Evolutionary conservation across 2,888 invertebrate genomes (phyloP), one percentile per base, ranked within the genome.

Genomic region (Dynastes maya): DNA sequence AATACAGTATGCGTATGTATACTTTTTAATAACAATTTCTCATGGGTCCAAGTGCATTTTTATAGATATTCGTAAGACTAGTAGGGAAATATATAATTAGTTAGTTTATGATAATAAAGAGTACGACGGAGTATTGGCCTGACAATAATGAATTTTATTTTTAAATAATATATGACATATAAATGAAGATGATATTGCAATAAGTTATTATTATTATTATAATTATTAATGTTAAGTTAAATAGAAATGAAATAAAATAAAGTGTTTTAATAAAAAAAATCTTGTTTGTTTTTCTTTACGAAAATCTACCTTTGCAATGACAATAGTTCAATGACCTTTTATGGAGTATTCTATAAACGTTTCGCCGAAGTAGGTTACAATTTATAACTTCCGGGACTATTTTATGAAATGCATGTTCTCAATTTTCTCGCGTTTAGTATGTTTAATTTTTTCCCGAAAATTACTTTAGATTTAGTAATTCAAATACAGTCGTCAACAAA

Each of bases 31-130:
- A 45, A 45, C 45, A 3, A 67, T 67, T 49, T 49, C 49, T 9
- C 11, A 72, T 72, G 72, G 72, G 72, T 72, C 72, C 72, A 72
- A 72, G 72, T 72, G 72, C 72, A 71, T 72, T 72, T 72, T 72
- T 40, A 58, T 58, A 61, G 55, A 72, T 72, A 58, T 72, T 22
- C 58, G 37, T 72, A 72, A 72, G 61, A 72, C 58, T 72, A 72
- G 37, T 58, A 58, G 37, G 72, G 16, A 72, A 58, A 72, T 72
- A 72, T 72, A 32, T 67, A 49, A 8, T 61, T 61, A 61, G 32
- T 13, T 67, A 67, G 49, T 67, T 67, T 37, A 13, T 67, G 1
- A 40, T 37, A 6, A 67, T 32, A 32, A 40, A 22, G 16, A 32
- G 22, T 22, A 55, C 22, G 22, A 55, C 16, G 16, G 55, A 45